Base-by-base conservation (phyloP, 2,888 invertebrate species). In the Drosophila bunnanda region DNA sequence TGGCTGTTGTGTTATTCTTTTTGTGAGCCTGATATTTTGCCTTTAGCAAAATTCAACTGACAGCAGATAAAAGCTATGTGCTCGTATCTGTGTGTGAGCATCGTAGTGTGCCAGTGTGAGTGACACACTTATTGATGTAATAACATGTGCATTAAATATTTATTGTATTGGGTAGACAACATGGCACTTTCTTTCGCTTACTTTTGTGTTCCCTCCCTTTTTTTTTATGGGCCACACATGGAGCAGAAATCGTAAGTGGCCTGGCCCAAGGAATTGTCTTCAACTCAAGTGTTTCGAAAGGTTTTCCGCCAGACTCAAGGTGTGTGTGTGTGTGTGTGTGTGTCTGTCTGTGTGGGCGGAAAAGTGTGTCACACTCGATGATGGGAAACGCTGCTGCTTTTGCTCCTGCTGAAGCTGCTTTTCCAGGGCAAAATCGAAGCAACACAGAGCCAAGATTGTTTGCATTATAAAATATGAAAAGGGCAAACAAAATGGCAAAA, bases 111-210 rank as follows among this genome's bases (percentile, higher is more conserved):
- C 59, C 36, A 59, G 60, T 61, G 56, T 48, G 87, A 71, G 89
- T 83, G 83, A 83, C 83, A 83, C 83, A 83, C 83, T 83, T 83
- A 83, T 83, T 83, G 83, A 83, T 83, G 83, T 83, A 83, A 83
- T 83, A 83, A 83, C 83, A 83, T 89, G 87, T 89, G 89, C 87
- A 83, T 83, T 83, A 83, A 83, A 83, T 83, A 83, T 83, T 83
- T 83, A 87, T 83, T 83, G 89, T 83, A 83, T 83, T 89, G 82
- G 88, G 67, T 83, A 82, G 82, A 82, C 88, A 88, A 82, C 88
- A 88, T 82, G 82, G 85, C 88, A 82, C 85, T 81, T 81, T 81
- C 83, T 61, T 80, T 75, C 54, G 65, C 52, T 58, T 46, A 61
- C 55, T 50, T 64, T 73, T 71, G 36, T 71, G 32, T 50, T 46